phyloP scores from a whole-genome alignment of 2,888 invertebrate genomes.

The Diachrysia chrysitis region DNA sequence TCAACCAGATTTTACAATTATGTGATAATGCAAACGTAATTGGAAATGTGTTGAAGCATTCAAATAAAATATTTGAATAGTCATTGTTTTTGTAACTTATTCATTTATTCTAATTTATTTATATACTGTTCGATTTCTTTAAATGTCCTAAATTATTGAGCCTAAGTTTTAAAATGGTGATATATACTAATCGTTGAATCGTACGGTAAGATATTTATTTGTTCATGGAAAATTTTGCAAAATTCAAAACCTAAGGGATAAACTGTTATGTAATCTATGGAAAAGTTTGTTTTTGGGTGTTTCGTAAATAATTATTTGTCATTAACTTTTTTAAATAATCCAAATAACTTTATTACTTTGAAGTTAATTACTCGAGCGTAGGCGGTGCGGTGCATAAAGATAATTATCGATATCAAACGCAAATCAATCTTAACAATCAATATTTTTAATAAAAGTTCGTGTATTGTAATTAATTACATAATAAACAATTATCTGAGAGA shows the following conservation, averaged over 20 bases:
- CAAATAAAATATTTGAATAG: not conserved
- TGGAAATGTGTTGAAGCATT: not conserved
- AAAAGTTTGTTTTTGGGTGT: not conserved
- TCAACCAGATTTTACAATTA: not conserved
- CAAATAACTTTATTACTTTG: conserved; percentile 12
- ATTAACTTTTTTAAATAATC: conserved; percentile 8
- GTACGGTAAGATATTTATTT: not conserved
- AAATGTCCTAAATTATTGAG: not conserved
- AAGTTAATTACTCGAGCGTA: conserved; percentile 30
- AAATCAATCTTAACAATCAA: conserved; percentile 34
- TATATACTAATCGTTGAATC: too few relatives aligned
- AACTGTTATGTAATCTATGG: not conserved
- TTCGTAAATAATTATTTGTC: not conserved
- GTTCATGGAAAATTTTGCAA: not conserved
- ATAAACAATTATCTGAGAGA: conserved; percentile 54
- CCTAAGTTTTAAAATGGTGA: not conserved
- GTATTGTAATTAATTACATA: conserved; percentile 50
- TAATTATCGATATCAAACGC: conserved; percentile 35
- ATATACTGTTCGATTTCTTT: too few relatives aligned
- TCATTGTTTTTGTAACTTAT: too few relatives aligned
- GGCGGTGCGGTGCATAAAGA: conserved; percentile 16
- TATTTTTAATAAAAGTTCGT: conserved; percentile 46
- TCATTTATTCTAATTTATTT: not conserved
- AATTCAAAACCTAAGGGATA: not conserved
- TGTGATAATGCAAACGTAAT: not conserved